These are phyloP conservation scores for Cistogaster globosa DNA, from an alignment of 2,888 invertebrate species.

Conservation along the genomic window DNA sequence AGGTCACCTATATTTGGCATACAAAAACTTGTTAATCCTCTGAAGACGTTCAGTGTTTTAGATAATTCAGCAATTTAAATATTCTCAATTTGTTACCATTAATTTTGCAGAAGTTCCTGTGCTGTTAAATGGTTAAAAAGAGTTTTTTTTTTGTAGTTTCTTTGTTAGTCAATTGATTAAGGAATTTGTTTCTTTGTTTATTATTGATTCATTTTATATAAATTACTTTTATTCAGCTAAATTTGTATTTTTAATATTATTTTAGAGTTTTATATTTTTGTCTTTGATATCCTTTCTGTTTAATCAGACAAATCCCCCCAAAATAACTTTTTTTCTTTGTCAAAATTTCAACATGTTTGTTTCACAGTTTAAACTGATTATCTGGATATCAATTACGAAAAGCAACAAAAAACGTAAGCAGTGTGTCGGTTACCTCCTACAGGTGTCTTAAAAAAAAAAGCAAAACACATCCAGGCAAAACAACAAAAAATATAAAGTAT, in stretches of 20 bases:
- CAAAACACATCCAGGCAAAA: background rate
- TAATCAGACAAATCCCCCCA: conserved; percentile 31
- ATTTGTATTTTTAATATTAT: background rate
- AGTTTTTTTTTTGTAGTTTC: too few species aligned
- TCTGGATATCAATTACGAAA: conserved; percentile 35
- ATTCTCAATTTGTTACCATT: too few species aligned
- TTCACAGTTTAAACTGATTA: conserved; percentile 62
- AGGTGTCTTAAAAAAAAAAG: conserved; percentile 44
- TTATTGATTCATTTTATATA: background rate
- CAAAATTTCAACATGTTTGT: conserved; percentile 50
- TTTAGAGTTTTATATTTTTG: conserved; percentile 15
- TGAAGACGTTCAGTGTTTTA: too few species aligned
- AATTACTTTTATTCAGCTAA: background rate
- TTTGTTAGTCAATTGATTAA: too few species aligned
- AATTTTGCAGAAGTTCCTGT: too few species aligned
- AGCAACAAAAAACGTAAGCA: conserved; percentile 3
- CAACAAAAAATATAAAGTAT: conserved; percentile 7
- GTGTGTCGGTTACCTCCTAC: conserved; percentile 61
- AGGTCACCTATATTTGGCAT: too few species aligned
- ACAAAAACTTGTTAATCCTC: too few species aligned
- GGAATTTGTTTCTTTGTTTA: background rate
- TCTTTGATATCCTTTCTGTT: conserved; percentile 44
- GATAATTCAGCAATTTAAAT: too few species aligned
- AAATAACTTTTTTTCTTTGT: background rate
- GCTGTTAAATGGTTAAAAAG: too few species aligned